Evolutionary conservation across 2,113 vertebrate species (phyloP).

Genomic region (Lynx canadensis): DNA sequence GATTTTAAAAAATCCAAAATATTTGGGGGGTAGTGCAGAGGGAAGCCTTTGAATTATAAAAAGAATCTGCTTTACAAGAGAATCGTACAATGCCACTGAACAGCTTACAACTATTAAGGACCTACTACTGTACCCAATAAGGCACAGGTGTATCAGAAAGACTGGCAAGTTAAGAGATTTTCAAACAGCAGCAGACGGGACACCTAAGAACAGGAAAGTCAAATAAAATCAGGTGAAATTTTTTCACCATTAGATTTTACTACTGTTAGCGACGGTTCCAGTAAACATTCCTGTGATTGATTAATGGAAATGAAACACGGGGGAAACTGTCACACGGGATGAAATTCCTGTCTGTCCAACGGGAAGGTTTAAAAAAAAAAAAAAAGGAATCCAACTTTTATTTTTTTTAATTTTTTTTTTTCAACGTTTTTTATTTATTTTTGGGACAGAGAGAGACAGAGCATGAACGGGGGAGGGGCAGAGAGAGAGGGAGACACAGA

Average conservation of each 20-base stretch:
- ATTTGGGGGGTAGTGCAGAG: background rate
- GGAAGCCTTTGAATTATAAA: conserved; percentile 37
- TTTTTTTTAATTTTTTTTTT: no score
- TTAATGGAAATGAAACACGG: conserved; percentile 49
- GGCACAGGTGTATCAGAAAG: background rate
- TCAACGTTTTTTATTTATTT: no score
- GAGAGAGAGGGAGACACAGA: no score
- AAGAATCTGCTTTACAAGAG: background rate
- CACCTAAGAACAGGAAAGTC: background rate
- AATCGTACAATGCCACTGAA: background rate
- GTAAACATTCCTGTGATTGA: conserved; percentile 59
- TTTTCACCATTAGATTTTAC: conserved; percentile 29
- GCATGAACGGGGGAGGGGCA: no score
- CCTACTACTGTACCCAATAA: background rate
- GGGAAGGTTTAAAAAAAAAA: conserved; percentile 58
- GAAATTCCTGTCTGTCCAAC: conserved; percentile 55
- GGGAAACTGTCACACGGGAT: background rate
- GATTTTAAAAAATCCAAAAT: background rate
- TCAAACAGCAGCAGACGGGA: background rate
- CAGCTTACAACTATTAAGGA: background rate
- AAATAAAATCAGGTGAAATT: background rate
- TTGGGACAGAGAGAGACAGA: no score
- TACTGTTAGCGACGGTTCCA: conserved; percentile 37
- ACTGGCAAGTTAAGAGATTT: conserved; percentile 8
- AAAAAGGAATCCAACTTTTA: conserved; percentile 38